These are phyloP conservation scores for Herminia tarsipennalis DNA, from an alignment of 2,888 invertebrate species.

Conservation along the genomic window DNA sequence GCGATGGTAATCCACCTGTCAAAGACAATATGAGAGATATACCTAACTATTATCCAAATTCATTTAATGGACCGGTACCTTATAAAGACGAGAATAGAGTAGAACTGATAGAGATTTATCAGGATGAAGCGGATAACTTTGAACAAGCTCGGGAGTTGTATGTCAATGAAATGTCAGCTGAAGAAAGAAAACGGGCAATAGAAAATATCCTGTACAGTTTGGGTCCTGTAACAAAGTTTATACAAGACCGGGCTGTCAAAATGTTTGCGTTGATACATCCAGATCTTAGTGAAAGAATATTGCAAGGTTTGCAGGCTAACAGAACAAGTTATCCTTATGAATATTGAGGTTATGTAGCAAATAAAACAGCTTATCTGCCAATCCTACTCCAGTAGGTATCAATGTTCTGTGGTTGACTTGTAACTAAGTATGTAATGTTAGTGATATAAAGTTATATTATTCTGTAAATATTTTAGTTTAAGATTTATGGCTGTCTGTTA, in stretches of 20 bases:
- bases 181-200: slow-evolving; percentile 89
- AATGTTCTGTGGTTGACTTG: too few species aligned
- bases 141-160: slow-evolving; percentile 92
- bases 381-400: too few species aligned
- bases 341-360: not conserved
- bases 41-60: slow-evolving; percentile 97
- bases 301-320: slow-evolving; percentile 35
- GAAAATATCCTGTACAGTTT: slow-evolving; percentile 92
- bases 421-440: too few species aligned
- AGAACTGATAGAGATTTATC: slow-evolving; percentile 80
- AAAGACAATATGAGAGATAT: slow-evolving; percentile 92
- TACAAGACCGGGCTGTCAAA: slow-evolving; percentile 86
- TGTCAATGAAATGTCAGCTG: slow-evolving; percentile 89
- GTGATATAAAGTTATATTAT: too few species aligned
- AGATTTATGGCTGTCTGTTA: too few species aligned
- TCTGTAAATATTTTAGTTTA: too few species aligned
- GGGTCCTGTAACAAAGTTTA: slow-evolving; percentile 88
- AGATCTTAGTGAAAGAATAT: slow-evolving; percentile 87
- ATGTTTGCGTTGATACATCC: slow-evolving; percentile 88
- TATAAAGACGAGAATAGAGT: slow-evolving; percentile 84
- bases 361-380: too few species aligned
- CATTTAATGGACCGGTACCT: too few species aligned
- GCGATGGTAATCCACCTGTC: slow-evolving; percentile 92
- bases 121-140: slow-evolving; percentile 94
- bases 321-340: not conserved